Conservation (phyloP, 30 jellyfish, hydroid and myxozoan genomes). For the Hydractinia symbiolongicarpus region DNA sequence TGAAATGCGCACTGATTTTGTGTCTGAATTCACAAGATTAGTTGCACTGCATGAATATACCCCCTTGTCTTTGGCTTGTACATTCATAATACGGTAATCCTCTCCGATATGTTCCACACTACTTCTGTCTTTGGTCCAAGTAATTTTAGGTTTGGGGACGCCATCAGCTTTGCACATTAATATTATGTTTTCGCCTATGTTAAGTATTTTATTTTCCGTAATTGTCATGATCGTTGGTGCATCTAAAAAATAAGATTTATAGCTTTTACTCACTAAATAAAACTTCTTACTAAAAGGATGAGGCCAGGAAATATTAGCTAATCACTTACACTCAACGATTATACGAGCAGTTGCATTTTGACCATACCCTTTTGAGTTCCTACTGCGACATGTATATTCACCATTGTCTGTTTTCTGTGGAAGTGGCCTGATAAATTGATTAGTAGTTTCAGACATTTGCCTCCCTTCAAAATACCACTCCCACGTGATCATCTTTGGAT, state of each 20-base stretch:
- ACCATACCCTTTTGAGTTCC: constrained; percentile 19
- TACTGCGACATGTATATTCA: constrained; percentile 35
- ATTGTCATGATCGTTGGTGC: constrained; percentile 46
- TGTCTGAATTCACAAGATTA: constrained; percentile 50
- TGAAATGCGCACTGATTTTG: constrained; percentile 41
- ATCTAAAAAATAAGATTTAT: constrained; percentile 28
- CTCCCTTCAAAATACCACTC: constrained; percentile 34
- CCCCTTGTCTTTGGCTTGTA: constrained; percentile 60
- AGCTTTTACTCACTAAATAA: not conserved
- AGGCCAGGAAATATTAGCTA: not conserved
- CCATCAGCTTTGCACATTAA: constrained; percentile 80
- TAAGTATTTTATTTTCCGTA: constrained; percentile 48
- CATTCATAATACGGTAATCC: constrained; percentile 29
- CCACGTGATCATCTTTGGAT: constrained; percentile 43
- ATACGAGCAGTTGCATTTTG: constrained; percentile 24
- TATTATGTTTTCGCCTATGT: constrained; percentile 37
- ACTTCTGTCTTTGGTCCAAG: constrained; percentile 61
- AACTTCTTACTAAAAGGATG: too few relatives aligned
- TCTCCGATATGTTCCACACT: constrained; percentile 34
- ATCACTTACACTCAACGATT: constrained; percentile 25
- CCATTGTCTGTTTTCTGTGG: constrained; percentile 54
- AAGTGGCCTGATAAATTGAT: constrained; percentile 2
- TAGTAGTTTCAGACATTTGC: not conserved
- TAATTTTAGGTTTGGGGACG: constrained; percentile 64
- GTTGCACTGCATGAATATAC: constrained; percentile 64